These are phyloP conservation scores for Rhopalosiphum maidis DNA, from an alignment of 1,140 invertebrate species.

Conservation along the genomic window DNA sequence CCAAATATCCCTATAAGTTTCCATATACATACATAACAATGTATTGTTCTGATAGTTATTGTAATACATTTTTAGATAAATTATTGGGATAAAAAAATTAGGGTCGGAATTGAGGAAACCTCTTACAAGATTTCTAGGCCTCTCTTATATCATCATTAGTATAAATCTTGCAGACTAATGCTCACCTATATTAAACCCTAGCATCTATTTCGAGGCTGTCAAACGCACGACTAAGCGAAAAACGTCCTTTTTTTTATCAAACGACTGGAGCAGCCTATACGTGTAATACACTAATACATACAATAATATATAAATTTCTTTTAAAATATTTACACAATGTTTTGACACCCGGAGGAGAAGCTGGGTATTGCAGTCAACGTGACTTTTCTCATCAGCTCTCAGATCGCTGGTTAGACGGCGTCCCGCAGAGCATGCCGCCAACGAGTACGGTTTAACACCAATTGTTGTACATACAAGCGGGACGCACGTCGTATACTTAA, in stretches of 20 bases:
- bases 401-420: background rate
- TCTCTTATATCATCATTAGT: background rate
- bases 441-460: background rate
- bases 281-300: too few species aligned
- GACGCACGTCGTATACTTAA: background rate
- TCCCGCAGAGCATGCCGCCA: background rate
- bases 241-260: background rate
- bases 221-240: background rate
- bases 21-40: background rate
- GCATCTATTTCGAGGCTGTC: background rate
- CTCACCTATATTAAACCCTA: background rate
- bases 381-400: background rate
- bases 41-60: background rate
- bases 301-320: background rate
- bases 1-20: background rate
- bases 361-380: background rate
- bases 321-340: background rate
- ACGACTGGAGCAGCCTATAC: background rate
- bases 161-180: background rate
- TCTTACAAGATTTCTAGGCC: background rate
- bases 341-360: background rate
- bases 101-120: background rate
- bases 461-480: background rate
- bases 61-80: background rate
- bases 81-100: background rate